Conservation (phyloP, 2,797 vertebrate species). For the Hyperoplus immaculatus region DNA sequence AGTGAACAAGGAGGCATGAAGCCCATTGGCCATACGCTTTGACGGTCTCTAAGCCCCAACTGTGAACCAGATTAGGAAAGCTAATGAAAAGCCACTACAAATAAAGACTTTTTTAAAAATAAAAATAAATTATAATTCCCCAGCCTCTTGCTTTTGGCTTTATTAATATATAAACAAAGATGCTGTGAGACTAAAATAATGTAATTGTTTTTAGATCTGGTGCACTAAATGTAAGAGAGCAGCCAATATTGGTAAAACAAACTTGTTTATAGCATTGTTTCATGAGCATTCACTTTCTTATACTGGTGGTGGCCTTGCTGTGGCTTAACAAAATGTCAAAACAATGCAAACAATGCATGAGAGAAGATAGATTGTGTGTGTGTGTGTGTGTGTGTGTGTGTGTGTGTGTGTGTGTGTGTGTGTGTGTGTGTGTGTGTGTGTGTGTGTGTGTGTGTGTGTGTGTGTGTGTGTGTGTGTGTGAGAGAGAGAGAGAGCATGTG, state of each 20-base stretch:
- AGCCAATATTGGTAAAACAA: slow-evolving; percentile 5
- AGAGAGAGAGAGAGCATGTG: no score
- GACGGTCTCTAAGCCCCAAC: slow-evolving; percentile 42
- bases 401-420: background rate
- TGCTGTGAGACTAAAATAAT: background rate
- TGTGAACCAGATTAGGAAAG: slow-evolving; percentile 33
- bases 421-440: background rate
- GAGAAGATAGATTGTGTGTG: background rate
- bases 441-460: background rate
- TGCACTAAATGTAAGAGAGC: slow-evolving; percentile 1
- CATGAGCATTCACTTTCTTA: background rate
- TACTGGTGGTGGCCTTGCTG: slow-evolving; percentile 13
- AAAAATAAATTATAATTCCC: slow-evolving; percentile 16
- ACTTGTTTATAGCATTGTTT: slow-evolving; percentile 21
- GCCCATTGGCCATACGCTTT: slow-evolving; percentile 69
- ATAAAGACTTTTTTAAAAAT: no score
- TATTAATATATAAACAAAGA: slow-evolving; percentile 5
- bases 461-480: no score
- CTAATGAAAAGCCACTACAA: background rate
- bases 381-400: background rate
- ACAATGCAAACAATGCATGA: background rate
- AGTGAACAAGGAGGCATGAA: slow-evolving; percentile 63
- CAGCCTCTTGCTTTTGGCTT: slow-evolving; percentile 11
- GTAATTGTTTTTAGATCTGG: background rate
- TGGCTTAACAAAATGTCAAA: background rate